Conservation (phyloP, 2,113 vertebrate species). For the Antechinus flavipes region DNA sequence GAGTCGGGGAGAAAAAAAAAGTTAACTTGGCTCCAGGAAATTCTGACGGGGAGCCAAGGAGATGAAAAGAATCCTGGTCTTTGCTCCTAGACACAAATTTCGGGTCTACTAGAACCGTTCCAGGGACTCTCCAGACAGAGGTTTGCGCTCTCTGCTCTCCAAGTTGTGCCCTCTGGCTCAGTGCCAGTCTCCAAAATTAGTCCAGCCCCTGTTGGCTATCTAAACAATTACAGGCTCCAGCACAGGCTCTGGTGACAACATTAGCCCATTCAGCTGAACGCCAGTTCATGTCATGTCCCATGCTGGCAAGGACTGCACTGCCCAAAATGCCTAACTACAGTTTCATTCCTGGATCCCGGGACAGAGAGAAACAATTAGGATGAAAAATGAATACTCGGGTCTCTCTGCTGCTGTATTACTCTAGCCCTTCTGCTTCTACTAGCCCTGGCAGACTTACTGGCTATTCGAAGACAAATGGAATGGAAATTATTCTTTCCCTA, state of each 20-base stretch:
- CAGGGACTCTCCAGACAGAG: neutral
- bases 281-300: neutral
- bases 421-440: constrained; percentile 2
- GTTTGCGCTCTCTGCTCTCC: neutral
- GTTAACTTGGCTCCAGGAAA: constrained; percentile 18
- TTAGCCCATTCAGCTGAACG: neutral
- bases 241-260: neutral
- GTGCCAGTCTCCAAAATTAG: neutral
- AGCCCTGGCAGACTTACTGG: constrained; percentile 9
- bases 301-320: neutral
- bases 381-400: constrained; percentile 8
- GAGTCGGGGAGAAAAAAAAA: constrained; percentile 17
- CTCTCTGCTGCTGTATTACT: neutral
- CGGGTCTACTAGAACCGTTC: neutral
- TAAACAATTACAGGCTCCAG: neutral
- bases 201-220: neutral
- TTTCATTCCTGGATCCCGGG: constrained; percentile 30
- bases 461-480: constrained; percentile 48
- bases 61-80: constrained; percentile 28
- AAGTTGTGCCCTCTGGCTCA: neutral
- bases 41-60: constrained; percentile 27
- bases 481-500: constrained; percentile 51
- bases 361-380: constrained; percentile 6
- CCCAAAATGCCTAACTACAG: neutral
- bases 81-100: neutral